These are phyloP conservation scores for Colossoma macropomum DNA, from an alignment of 2,113 vertebrate genomes.

Conservation along the genomic window DNA sequence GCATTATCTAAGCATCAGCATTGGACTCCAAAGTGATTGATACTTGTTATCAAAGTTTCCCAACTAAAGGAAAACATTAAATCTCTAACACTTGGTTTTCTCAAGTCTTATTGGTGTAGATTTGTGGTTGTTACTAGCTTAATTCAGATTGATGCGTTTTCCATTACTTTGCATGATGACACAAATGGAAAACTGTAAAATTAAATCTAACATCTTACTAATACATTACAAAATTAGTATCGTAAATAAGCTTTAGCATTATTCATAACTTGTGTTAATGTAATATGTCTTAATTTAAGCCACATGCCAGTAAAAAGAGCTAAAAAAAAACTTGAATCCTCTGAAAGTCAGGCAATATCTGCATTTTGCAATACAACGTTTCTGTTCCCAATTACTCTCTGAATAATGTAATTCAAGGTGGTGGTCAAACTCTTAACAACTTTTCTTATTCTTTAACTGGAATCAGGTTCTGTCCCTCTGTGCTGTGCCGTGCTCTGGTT, in stretches of 20 bases:
- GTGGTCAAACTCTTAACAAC: slow-evolving; percentile 36
- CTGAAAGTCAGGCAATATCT: not conserved
- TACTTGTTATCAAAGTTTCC: not conserved
- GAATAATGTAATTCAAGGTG: slow-evolving; percentile 7
- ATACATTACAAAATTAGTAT: slow-evolving; percentile 1
- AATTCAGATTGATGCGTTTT: not conserved
- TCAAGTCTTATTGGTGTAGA: slow-evolving; percentile 24
- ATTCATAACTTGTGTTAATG: not conserved
- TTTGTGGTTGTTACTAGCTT: not conserved
- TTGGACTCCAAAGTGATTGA: slow-evolving; percentile 31
- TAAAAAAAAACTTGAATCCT: not conserved
- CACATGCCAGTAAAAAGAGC: not conserved
- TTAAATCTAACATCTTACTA: slow-evolving; percentile 43
- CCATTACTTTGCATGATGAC: slow-evolving; percentile 28
- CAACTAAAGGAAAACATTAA: not conserved
- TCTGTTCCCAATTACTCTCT: not conserved
- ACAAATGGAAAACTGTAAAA: not conserved
- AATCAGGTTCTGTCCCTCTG: slow-evolving; percentile 42
- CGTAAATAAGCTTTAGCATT: not conserved
- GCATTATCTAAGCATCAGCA: slow-evolving; percentile 26
- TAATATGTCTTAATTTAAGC: not conserved
- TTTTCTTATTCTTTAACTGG: slow-evolving; percentile 52
- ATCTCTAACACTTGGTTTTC: slow-evolving; percentile 17
- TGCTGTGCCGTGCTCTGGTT: slow-evolving; percentile 23
- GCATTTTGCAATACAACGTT: not conserved